Conservation (phyloP, 2,888 invertebrate genomes). For the Ophonus ardosiacus region DNA sequence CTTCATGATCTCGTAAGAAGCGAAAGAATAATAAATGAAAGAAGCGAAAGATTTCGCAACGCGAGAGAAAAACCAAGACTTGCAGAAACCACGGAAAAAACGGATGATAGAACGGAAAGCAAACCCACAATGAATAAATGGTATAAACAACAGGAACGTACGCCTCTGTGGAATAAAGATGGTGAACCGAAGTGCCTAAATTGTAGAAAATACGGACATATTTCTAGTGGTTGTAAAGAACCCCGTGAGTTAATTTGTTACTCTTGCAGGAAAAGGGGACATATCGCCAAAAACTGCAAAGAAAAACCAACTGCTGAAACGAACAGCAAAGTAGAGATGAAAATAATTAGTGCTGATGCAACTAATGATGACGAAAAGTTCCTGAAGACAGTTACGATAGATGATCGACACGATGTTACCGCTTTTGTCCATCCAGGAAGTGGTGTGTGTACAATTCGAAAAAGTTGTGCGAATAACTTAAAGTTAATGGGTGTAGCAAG, state of each 20-base stretch:
- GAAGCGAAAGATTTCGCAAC: background rate
- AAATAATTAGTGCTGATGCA: background rate
- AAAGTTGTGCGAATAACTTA: background rate
- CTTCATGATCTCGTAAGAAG: slow-evolving; percentile 4
- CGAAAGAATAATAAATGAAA: background rate
- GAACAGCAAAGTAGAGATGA: background rate
- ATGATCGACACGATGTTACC: background rate
- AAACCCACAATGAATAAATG: background rate
- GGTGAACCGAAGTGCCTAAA: background rate
- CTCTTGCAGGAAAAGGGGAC: background rate
- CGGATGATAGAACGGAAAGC: background rate
- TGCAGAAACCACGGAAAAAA: background rate
- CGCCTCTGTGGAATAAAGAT: background rate
- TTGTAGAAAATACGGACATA: background rate
- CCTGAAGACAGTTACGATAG: background rate
- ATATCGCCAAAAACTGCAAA: background rate
- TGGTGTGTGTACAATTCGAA: background rate
- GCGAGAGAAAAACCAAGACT: background rate
- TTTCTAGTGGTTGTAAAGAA: background rate
- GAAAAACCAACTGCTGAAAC: background rate
- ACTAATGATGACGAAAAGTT: background rate
- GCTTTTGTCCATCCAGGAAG: background rate
- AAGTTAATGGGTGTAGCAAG: background rate
- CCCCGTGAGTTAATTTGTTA: background rate
- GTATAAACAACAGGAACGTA: background rate